Percentiles rank a stretch among this genome's conserved stretches.
These are phyloP conservation scores for Sinohyriopsis cumingii DNA, from an alignment of 2,888 invertebrate genomes.

Conservation along the genomic window DNA sequence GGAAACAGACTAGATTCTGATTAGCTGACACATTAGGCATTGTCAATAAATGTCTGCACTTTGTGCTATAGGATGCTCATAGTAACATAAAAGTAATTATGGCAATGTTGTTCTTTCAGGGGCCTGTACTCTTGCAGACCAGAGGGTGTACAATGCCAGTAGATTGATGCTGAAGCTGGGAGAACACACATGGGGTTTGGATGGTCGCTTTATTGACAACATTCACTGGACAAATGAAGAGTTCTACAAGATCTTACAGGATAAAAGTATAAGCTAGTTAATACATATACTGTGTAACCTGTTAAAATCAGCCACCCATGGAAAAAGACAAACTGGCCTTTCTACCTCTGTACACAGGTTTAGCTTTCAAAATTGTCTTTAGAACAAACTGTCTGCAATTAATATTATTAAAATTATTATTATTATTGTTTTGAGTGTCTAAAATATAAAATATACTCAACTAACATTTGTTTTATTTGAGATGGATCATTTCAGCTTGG, in stretches of 20 bases:
- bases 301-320: not conserved
- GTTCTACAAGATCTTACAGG: conserved; percentile 45
- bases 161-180: conserved; percentile 60
- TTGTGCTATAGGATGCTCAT: no score
- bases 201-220: conserved; percentile 50
- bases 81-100: no score
- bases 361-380: no score
- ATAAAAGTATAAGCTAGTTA: conserved; percentile 11
- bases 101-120: conserved; percentile 27
- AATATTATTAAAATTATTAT: no score
- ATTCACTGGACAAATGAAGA: conserved; percentile 61
- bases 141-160: conserved; percentile 53
- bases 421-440: no score
- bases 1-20: no score
- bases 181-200: conserved; percentile 67
- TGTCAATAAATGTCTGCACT: no score
- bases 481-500: no score
- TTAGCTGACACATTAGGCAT: no score
- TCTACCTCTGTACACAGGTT: not conserved
- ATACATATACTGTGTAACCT: not conserved
- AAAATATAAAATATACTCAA: no score
- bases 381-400: no score
- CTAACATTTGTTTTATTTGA: no score
- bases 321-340: not conserved
- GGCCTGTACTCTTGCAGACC: conserved; percentile 36